Evolutionary conservation across 2,888 invertebrate genomes (phyloP).

Genomic region (Disparrhopalites patrizii): DNA sequence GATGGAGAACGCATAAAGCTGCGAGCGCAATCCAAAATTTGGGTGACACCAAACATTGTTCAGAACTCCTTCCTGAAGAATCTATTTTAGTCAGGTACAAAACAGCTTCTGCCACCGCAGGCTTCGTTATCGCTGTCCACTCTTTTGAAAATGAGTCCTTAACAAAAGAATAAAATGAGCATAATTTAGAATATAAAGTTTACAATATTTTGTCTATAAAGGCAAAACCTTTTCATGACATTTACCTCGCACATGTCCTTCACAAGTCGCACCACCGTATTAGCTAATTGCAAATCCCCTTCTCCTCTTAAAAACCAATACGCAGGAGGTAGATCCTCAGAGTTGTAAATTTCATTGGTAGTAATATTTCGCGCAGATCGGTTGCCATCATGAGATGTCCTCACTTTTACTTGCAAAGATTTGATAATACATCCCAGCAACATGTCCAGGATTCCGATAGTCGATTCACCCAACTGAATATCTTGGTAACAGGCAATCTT

Average conservation of each 20-base stretch:
- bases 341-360: conserved; percentile 41
- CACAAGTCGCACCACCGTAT: conserved; percentile 78
- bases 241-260: conserved; percentile 90
- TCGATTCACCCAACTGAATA: conserved; percentile 8
- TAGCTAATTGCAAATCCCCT: conserved; percentile 78
- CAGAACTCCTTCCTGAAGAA: conserved; percentile 68
- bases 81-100: conserved; percentile 74
- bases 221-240: conserved; percentile 50
- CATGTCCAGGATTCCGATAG: conserved; percentile 76
- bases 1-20: conserved; percentile 86
- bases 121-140: conserved; percentile 84
- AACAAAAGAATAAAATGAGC: conserved; percentile 6
- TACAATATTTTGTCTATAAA: neutral
- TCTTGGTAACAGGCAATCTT: conserved; percentile 58
- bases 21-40: conserved; percentile 89
- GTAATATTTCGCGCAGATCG: conserved; percentile 45
- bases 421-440: conserved; percentile 87
- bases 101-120: conserved; percentile 81
- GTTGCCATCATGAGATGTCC: conserved; percentile 43
- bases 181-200: neutral
- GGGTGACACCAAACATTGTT: conserved; percentile 74
- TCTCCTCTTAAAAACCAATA: conserved; percentile 83
- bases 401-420: conserved; percentile 79
- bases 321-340: conserved; percentile 40
- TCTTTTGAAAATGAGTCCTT: conserved; percentile 78